A percentile compares a stretch with the other conserved stretches of the same genome.
phyloP scores from a whole-genome alignment of 2,797 vertebrate species.

The Epinephelus awoara region DNA sequence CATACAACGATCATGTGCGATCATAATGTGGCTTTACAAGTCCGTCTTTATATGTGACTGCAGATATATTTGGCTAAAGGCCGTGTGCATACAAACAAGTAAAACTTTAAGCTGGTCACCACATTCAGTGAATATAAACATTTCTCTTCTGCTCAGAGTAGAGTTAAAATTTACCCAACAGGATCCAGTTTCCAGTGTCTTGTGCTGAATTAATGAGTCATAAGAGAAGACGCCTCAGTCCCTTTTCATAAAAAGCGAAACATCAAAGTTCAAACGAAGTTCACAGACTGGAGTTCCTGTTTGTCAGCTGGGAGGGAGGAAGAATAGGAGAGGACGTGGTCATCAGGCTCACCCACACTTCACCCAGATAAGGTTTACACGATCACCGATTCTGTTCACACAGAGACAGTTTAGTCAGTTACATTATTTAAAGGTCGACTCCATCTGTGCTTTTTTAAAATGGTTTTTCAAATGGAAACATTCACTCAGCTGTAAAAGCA shows the following conservation, averaged over 20 bases:
- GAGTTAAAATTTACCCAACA: neutral
- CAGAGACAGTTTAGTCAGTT: neutral
- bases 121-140: neutral
- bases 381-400: neutral
- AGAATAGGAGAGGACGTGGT: neutral
- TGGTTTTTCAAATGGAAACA: too few species aligned
- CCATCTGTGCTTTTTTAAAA: too few species aligned
- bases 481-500: too few species aligned
- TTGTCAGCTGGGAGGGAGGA: neutral
- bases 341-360: neutral
- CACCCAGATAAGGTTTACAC: neutral
- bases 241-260: neutral
- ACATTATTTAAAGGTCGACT: too few species aligned
- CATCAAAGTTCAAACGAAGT: neutral
- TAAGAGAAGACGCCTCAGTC: fast-evolving
- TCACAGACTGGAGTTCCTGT: neutral
- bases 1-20: neutral
- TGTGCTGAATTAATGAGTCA: conserved; percentile 1
- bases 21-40: neutral
- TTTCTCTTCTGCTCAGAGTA: neutral
- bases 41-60: neutral
- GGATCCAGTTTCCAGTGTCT: neutral
- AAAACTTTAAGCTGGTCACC: neutral
- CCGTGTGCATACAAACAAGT: neutral
- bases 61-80: neutral